These are phyloP conservation scores for Porites australiensis DNA, from an alignment of 64 coral and sea anemone species.

Conservation along the genomic window DNA sequence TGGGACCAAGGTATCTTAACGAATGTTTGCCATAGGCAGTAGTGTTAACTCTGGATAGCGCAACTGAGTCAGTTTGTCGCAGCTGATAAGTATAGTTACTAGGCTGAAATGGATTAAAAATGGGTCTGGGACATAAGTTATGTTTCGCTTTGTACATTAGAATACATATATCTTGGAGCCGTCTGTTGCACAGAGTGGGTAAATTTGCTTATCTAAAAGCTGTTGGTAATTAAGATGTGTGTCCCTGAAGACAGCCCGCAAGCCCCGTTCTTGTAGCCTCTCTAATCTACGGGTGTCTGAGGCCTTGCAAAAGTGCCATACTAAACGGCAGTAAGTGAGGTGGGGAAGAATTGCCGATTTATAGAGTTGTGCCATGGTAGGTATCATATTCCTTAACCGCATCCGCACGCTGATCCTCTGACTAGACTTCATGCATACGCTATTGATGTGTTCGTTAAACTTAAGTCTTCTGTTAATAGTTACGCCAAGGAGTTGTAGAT, in stretches of 20 bases:
- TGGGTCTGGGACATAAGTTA: no score
- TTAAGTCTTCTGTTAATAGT: conserved; percentile 66
- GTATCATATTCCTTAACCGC: neutral
- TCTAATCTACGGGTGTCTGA: neutral
- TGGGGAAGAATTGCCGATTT: neutral
- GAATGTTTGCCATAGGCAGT: no score
- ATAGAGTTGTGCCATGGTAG: neutral
- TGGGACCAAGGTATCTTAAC: no score
- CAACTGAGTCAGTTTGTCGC: no score
- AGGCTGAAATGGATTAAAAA: no score
- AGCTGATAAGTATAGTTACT: no score
- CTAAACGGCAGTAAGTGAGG: neutral
- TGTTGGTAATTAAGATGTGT: neutral
- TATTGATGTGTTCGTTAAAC: conserved; percentile 55
- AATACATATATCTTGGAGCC: no score
- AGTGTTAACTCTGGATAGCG: no score
- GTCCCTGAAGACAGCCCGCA: neutral
- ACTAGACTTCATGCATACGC: conserved; percentile 58
- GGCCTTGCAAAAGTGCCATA: conserved; percentile 2
- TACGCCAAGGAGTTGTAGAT: conserved; percentile 52
- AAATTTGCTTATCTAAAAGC: no score
- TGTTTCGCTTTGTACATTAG: no score
- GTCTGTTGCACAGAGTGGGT: no score
- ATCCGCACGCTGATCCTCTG: conserved; percentile 28
- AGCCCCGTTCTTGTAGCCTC: neutral